Percentiles rank a stretch among this genome's conserved stretches.
Evolutionary conservation across 2,888 invertebrate genomes (phyloP).

Genomic region (Eugnorisma glareosa): DNA sequence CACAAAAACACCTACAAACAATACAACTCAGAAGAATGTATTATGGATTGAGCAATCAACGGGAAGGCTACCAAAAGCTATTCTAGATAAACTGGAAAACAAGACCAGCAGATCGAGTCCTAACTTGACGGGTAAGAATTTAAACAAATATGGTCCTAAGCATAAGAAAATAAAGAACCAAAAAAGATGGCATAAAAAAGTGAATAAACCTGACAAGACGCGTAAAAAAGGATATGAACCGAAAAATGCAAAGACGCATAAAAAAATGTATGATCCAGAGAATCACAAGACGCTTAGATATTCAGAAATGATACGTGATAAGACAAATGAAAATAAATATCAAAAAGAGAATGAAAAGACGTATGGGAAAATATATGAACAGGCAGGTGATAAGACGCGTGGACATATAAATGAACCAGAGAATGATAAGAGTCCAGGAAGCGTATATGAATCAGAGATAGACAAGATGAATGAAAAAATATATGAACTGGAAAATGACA

Average conservation of each 20-base stretch:
- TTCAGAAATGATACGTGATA: background rate
- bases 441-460: background rate
- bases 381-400: background rate
- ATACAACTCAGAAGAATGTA: background rate
- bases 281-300: conserved; percentile 3
- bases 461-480: background rate
- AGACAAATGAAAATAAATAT: background rate
- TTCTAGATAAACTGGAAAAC: conserved; percentile 15
- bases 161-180: background rate
- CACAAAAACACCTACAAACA: background rate
- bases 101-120: background rate
- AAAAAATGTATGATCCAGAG: background rate
- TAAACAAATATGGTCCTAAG: background rate
- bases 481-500: background rate
- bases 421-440: background rate
- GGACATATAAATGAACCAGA: background rate
- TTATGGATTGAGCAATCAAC: conserved; percentile 46
- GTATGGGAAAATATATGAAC: background rate
- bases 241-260: too few species aligned
- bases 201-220: background rate
- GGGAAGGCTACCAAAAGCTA: conserved; percentile 25
- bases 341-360: background rate
- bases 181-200: background rate
- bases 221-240: background rate
- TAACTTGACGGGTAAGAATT: too few species aligned